These are phyloP conservation scores for Spongilla lacustris DNA, from an alignment of 37 sponge, comb jelly and placozoan genomes.

Conservation along the genomic window DNA sequence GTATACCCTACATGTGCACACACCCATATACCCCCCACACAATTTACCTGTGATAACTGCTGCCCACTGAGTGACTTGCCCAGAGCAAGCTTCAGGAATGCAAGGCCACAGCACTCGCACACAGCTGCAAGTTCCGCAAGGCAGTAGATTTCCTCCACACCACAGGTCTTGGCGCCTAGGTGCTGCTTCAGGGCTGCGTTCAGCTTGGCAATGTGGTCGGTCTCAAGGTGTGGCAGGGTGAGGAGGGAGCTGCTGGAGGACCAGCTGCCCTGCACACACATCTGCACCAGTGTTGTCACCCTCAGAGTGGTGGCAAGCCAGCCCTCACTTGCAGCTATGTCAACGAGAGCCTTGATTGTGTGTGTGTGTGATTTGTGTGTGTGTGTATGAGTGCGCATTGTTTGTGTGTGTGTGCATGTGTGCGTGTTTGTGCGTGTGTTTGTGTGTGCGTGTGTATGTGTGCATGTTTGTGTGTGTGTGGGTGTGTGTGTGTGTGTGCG, in stretches of 20 bases:
- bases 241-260: constrained; percentile 72
- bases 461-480: too few species aligned
- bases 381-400: not conserved
- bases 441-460: too few species aligned
- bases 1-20: constrained; percentile 15
- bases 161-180: not conserved
- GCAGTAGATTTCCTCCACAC: constrained; percentile 25
- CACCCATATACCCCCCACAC: constrained; percentile 10
- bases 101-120: constrained; percentile 10
- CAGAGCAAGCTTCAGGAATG: constrained; percentile 20
- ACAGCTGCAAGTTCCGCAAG: constrained; percentile 54
- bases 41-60: constrained; percentile 24
- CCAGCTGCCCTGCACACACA: constrained; percentile 96
- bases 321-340: constrained; percentile 89
- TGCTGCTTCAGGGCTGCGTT: constrained; percentile 2
- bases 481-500: too few species aligned
- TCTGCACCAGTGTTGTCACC: constrained; percentile 83
- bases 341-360: constrained; percentile 85
- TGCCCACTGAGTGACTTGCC: not conserved
- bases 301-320: constrained; percentile 85
- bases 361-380: not conserved
- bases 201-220: constrained; percentile 38
- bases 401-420: too few species aligned
- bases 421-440: too few species aligned
- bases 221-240: constrained; percentile 81